Evolutionary conservation across 2,888 invertebrate species (phyloP).

Genomic region (Rotaria sp.): DNA sequence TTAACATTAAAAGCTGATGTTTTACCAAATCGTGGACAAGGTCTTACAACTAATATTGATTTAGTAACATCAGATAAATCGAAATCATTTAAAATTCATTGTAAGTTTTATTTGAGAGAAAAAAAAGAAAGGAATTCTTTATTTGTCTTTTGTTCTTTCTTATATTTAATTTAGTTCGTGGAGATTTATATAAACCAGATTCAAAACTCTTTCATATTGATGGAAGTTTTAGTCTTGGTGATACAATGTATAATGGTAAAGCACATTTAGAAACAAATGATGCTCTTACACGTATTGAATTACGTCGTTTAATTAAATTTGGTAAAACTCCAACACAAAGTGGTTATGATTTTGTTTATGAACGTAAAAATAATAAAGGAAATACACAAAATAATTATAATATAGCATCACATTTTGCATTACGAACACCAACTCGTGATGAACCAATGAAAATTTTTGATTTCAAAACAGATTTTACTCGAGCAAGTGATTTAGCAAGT

Average conservation of each 20-base stretch:
- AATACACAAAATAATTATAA: not conserved
- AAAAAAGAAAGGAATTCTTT: not conserved
- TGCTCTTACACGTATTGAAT: not conserved
- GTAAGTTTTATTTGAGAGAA: not conserved
- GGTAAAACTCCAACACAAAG: too few relatives aligned
- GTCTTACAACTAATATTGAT: not conserved
- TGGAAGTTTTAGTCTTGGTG: not conserved
- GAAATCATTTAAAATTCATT: not conserved
- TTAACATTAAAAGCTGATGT: not conserved
- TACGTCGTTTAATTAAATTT: not conserved
- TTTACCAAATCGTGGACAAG: not conserved
- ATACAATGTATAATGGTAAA: not conserved
- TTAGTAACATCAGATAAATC: not conserved
- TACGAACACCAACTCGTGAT: not conserved
- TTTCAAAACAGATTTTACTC: not conserved
- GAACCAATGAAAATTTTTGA: not conserved
- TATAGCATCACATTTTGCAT: not conserved
- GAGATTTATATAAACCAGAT: conserved; percentile 1
- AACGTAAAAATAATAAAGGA: not conserved
- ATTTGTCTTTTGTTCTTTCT: not conserved
- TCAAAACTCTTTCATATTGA: not conserved
- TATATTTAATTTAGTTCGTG: not conserved
- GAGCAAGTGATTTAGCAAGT: not conserved
- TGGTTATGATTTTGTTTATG: conserved; percentile 15
- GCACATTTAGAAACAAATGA: not conserved